Evolutionary conservation across 2,888 invertebrate species (phyloP), one percentile per base, ranked within the genome.

Genomic region (Pseudococcus jackbeardsleyi): DNA sequence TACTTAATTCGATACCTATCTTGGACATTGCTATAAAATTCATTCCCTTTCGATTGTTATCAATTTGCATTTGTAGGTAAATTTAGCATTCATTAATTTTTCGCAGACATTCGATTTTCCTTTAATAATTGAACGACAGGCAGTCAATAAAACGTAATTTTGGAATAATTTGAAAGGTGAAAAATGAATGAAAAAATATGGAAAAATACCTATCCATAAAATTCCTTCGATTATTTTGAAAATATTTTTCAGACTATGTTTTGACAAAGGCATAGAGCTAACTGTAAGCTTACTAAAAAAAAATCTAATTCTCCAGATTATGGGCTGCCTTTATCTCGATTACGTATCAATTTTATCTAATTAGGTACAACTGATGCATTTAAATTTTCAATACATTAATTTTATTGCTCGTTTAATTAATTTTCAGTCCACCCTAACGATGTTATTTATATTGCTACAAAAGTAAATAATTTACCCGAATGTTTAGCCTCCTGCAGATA

Each of bases 331-430:
- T 42, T 42, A 64, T 64, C 64, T 64, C 22, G 19, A 22, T 42
- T 42, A 42, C 8, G 1, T 64, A 19, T 64, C 22, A 22, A 7
- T 64, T 22, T 64, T 22, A 64, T 64, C 64, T 19, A 64, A 64
- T 64, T 64, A 22, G 12, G 64, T 19, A 12, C 22, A 22, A 64
- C 59, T 64, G 22, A 9, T 9, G 19, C 22, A 22, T 64, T 64
- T 64, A 64, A 64, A 64, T 64, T 64, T 64, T 64, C 64, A 22
- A 64, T 64, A 64, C 22, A 64, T 64, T 64, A 64, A 22, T 64
- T 64, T 64, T 64, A 64, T 64, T 64, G 15, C 22, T 64, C 11
- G 22, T 64, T 22, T 64, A 64, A 64, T 64, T 64, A 64, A 64
- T 64, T n/a, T 64, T 64, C 64, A 22, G 22, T 64, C 19, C 9